These are phyloP conservation scores for Dryobates pubescens DNA, from an alignment of 2,797 vertebrate species.

Conservation along the genomic window DNA sequence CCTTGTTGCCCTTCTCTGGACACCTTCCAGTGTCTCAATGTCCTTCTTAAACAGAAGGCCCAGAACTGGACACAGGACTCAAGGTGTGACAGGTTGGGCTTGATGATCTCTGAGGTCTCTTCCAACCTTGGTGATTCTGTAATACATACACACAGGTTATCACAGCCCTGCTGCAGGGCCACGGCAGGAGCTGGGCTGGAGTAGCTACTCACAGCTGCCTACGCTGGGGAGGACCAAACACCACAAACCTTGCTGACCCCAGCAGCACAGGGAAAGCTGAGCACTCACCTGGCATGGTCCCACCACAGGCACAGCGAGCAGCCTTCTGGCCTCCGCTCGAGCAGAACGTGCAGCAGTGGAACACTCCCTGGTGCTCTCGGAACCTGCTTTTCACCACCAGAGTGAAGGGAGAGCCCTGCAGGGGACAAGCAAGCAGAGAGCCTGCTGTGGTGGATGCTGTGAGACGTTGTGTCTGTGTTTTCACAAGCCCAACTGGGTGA, in stretches of 20 bases:
- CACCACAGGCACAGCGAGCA: constrained; percentile 88
- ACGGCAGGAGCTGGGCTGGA: background rate
- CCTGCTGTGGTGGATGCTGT: background rate
- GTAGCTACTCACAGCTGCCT: background rate
- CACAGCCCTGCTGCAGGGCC: background rate
- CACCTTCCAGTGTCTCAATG: too few relatives aligned
- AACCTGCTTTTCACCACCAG: constrained; percentile 83
- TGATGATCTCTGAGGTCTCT: too few relatives aligned
- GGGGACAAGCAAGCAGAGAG: background rate
- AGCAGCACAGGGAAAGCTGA: background rate
- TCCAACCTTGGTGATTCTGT: too few relatives aligned
- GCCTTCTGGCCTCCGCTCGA: constrained; percentile 91
- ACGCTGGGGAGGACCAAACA: background rate
- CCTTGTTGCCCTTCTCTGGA: too few relatives aligned
- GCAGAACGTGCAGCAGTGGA: constrained; percentile 95
- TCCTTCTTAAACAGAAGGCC: too few relatives aligned
- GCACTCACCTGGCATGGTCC: constrained; percentile 91
- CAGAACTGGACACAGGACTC: too few relatives aligned
- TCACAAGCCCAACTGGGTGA: background rate
- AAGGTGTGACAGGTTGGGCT: too few relatives aligned
- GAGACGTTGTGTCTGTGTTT: background rate
- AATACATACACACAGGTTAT: accelerated
- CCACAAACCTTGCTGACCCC: background rate
- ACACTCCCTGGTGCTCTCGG: constrained; percentile 82
- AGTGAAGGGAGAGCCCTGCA: constrained; percentile 89